Evolutionary conservation across 1,140 invertebrate species (phyloP).

Genomic region (Copidosoma floridanum): DNA sequence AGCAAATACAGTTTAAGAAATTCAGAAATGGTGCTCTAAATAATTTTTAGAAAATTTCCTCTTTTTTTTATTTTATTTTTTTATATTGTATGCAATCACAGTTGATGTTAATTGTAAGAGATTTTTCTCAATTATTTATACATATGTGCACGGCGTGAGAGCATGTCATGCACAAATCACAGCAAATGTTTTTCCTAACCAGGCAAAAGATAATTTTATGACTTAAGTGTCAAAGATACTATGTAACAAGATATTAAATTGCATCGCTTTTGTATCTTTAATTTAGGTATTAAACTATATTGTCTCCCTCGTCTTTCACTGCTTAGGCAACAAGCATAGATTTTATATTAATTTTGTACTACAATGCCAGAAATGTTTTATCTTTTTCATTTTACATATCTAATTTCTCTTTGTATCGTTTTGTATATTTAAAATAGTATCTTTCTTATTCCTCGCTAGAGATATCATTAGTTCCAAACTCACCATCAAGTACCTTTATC

Average conservation of each 20-base stretch:
- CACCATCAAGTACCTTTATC: too few relatives aligned
- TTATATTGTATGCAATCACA: conserved; percentile 27
- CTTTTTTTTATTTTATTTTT: not conserved
- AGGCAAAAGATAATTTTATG: not conserved
- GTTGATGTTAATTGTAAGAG: conserved; percentile 18
- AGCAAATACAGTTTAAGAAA: too few relatives aligned
- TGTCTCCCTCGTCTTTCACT: too few relatives aligned
- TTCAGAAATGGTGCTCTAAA: conserved; percentile 23
- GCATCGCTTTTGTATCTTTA: too few relatives aligned
- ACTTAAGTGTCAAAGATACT: too few relatives aligned
- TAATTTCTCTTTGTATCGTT: too few relatives aligned
- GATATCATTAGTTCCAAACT: too few relatives aligned
- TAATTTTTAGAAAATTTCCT: conserved; percentile 14
- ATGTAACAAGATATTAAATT: conserved; percentile 7
- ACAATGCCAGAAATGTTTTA: too few relatives aligned
- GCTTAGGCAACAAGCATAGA: conserved; percentile 44
- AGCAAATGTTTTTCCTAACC: conserved; percentile 20
- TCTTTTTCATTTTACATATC: too few relatives aligned
- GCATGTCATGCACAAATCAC: conserved; percentile 32
- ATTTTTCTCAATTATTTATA: conserved; percentile 24
- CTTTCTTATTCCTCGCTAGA: too few relatives aligned
- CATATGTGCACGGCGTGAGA: not conserved
- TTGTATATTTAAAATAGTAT: too few relatives aligned
- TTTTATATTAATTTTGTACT: too few relatives aligned
- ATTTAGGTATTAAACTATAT: conserved; percentile 35